Percentiles rank a stretch among this genome's conserved stretches.
These are phyloP conservation scores for Origma solitaria DNA, from an alignment of 2,113 vertebrate species.

Conservation along the genomic window DNA sequence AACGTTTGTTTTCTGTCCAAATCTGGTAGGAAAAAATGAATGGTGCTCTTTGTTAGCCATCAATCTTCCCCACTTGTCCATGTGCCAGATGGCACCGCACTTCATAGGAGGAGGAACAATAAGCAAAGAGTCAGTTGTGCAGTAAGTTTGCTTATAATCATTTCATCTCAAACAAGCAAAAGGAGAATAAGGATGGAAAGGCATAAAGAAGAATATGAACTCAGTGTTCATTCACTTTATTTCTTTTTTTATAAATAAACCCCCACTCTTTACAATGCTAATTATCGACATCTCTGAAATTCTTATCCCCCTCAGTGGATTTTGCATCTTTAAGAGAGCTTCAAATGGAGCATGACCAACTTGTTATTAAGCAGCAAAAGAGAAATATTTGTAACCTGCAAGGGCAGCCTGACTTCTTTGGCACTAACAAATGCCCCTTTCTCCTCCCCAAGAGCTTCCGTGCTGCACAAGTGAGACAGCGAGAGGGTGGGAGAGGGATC, in stretches of 20 bases:
- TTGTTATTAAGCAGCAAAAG: background rate
- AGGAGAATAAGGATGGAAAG: background rate
- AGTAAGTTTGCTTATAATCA: constrained; percentile 26
- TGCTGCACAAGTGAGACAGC: accelerated
- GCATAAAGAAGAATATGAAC: background rate
- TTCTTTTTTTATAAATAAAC: background rate
- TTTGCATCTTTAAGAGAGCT: background rate
- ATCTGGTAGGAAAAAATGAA: constrained; percentile 53
- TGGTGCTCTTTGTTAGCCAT: constrained; percentile 45
- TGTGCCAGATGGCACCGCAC: constrained; percentile 42
- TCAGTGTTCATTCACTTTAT: background rate
- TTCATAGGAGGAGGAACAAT: constrained; percentile 24
- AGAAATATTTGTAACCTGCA: background rate
- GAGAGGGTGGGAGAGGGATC: background rate
- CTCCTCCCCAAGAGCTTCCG: background rate
- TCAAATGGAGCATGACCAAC: background rate
- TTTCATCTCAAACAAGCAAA: constrained; percentile 25
- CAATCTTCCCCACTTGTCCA: constrained; percentile 55
- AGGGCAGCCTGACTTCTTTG: background rate
- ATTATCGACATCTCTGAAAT: background rate
- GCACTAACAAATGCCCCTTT: background rate
- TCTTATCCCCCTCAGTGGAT: background rate
- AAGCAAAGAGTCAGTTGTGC: constrained; percentile 50
- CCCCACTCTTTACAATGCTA: background rate
- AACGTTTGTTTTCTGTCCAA: constrained; percentile 58